Evolutionary conservation across 35 echinoderm and acorn worm genomes (phyloP), one percentile per base, ranked within the genome.

Genomic region (Hemicentrotus pulcherrimus): DNA sequence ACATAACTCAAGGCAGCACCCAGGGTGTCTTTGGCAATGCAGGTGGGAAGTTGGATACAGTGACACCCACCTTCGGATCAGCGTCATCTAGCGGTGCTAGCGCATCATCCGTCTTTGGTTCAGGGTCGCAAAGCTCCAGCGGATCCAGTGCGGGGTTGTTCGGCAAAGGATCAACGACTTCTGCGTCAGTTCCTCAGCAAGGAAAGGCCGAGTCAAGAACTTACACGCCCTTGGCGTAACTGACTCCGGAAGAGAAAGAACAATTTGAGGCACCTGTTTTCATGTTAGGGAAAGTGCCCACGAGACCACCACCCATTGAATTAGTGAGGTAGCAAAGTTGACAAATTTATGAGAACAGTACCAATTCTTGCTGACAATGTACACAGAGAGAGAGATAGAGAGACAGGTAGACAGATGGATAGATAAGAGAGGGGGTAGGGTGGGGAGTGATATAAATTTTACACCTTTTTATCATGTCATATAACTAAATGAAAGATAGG

Each of bases 271-370:
- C 97, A 14, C 6, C 88, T 5, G 22, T 91, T 47, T 98, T 98
- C 92, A 98, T 94, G 2, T 52, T 98, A 22, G 97, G 97, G 18
- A 98, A 98, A 86, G 94, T 98, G 47, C 97, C 97, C n/a, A 97
- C 94, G 46, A 94, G 97, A 24, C 97, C 97, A 31, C 97, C 97
- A 32, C 97, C 97, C 46, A 46, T 95, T 60, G 97, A 98, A 94
- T 61, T 98, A 47, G 65, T 58, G 58, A 95, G 88, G 55, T 95
- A 58, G 48, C 47, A 58, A 2, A 78, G 65, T 8, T 22, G 65
- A 78, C 19, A 22, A 78, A 28, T n/a, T n/a, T n/a, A n/a, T n/a
- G 65, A 78, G 65, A 78, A 78, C 65, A 78, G 6, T 28, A n/a
- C 65, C 6, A 78, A 78, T 78, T 78, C 0, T 28, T 24, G 18